A percentile compares a stretch with the other conserved stretches of the same genome.
These are phyloP conservation scores for Pediacus dermestoides DNA, from an alignment of 2,888 invertebrate genomes.

Conservation along the genomic window DNA sequence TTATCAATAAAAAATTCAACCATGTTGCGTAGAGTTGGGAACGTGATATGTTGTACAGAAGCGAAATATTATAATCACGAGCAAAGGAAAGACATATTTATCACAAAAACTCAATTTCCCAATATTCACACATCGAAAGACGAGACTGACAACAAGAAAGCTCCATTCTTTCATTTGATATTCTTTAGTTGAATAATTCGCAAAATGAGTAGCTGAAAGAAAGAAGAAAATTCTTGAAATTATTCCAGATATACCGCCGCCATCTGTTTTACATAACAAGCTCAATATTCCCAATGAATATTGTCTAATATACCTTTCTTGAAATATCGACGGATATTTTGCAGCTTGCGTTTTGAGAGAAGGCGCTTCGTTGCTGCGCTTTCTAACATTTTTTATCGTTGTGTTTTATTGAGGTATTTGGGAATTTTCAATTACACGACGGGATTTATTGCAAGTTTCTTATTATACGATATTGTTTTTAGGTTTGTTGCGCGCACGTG, in stretches of 20 bases:
- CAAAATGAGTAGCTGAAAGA: constrained; percentile 1
- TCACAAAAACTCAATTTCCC: constrained; percentile 13
- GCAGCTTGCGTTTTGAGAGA: too few relatives aligned
- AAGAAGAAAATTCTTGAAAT: constrained; percentile 12
- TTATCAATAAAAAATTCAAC: too few relatives aligned
- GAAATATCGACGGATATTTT: constrained; percentile 1
- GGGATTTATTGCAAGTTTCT: neutral
- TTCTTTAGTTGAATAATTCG: constrained; percentile 4
- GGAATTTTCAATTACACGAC: constrained; percentile 2
- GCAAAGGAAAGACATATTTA: constrained; percentile 3
- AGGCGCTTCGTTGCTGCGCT: too few relatives aligned
- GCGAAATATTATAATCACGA: constrained; percentile 6
- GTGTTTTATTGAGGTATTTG: constrained; percentile 3
- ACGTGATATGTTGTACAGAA: too few relatives aligned
- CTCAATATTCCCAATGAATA: constrained; percentile 18
- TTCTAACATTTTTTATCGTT: neutral
- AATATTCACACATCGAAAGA: constrained; percentile 14
- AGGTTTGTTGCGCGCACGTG: too few relatives aligned
- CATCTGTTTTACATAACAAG: constrained; percentile 21
- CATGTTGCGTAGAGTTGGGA: too few relatives aligned
- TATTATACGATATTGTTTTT: too few relatives aligned
- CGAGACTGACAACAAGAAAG: neutral
- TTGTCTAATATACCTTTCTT: constrained; percentile 9
- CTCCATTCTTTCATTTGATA: constrained; percentile 3
- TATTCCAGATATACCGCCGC: constrained; percentile 18